Evolutionary conservation across 2,113 vertebrate species (phyloP), one percentile per base, ranked within the genome.

Genomic region (Sclerurus mexicanus): DNA sequence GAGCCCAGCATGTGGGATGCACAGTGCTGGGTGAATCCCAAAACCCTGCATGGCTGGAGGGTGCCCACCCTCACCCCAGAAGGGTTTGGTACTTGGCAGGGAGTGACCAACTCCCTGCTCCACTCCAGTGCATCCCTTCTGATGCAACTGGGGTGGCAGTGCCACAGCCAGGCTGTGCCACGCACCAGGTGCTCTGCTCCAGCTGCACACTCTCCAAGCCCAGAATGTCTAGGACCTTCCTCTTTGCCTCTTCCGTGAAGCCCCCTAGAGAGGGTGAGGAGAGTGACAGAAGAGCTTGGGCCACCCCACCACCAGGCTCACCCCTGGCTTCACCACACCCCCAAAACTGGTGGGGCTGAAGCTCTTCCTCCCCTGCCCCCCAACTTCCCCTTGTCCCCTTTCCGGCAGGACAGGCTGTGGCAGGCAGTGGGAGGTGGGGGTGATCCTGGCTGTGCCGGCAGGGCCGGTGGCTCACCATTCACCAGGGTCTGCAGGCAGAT

Each of bases 131-230:
- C 60, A n/a, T 15, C 59, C 33, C 63, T 84, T 17, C 9, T 21
- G 47, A 31, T 13, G 17, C 5, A 59, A 59, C 10, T 25, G 23
- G 58, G 14, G n/a, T 59, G 58, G n/a, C 52, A 4, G 1, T 6
- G 37, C 35, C 12, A 5, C 0, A 0, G 28, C 12, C 44, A 8
- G 14, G 49, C 49, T 0, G 8, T 17, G 71, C 20, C 75, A 91
- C 92, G 2, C 93, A 98, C 98, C 98, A 98, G 0, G 76, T 95
- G 80, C 96, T 97, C 64, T 96, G 95, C 53, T 97, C 93, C 71
- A 98, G 74, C 53, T 95, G 90, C 72, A 98, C 96, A 22, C 74
- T 79, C 80, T 97, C 96, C 94, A 98, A 98, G 21, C 98, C 98
- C 87, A 98, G 92, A 6, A 90, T 33, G 3, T 96, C 85, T 67